phyloP scores from a whole-genome alignment of 2,113 vertebrate species.

The Pedionomus torquatus region DNA sequence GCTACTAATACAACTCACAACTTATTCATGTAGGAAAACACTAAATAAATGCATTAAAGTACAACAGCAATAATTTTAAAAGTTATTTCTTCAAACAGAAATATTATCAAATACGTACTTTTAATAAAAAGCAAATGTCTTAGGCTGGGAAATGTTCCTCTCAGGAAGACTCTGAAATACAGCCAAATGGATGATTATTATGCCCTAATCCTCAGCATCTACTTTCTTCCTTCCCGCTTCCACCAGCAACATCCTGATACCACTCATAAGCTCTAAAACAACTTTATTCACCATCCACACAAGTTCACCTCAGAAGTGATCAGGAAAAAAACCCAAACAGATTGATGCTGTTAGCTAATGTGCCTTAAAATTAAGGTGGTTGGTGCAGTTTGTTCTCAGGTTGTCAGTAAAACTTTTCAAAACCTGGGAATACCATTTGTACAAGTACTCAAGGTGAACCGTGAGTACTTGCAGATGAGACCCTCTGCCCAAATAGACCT shows the following conservation, averaged over 20 bases:
- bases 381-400: background rate
- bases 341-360: background rate
- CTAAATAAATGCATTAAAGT: background rate
- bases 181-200: background rate
- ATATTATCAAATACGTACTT: background rate
- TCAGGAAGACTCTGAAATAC: background rate
- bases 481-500: background rate
- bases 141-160: background rate
- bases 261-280: background rate
- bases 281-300: background rate
- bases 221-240: background rate
- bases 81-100: background rate
- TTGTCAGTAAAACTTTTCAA: background rate
- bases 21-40: background rate
- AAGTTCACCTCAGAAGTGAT: background rate
- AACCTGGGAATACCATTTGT: background rate
- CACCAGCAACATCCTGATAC: background rate
- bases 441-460: background rate
- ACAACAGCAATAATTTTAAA: background rate
- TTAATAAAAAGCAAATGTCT: background rate
- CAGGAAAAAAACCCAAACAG: background rate
- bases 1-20: background rate
- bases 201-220: background rate
- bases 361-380: background rate
- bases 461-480: background rate